Evolutionary conservation across 2,797 vertebrate species (phyloP).

Genomic region (Pristis pectinata): DNA sequence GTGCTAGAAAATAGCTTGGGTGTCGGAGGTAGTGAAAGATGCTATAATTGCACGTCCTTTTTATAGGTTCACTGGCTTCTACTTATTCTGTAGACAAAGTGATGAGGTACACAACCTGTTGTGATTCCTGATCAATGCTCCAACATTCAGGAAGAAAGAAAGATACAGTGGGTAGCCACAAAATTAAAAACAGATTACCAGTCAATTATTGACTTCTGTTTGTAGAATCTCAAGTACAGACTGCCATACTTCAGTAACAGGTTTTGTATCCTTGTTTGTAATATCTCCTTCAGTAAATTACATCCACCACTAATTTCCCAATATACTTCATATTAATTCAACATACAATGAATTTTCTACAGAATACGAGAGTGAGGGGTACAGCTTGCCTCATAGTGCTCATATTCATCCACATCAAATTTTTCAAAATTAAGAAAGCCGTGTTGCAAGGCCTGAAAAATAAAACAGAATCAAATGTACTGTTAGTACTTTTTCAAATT

Average conservation of each 20-base stretch:
- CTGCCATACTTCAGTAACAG: background rate
- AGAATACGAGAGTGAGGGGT: background rate
- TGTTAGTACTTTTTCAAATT: background rate
- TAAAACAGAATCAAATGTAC: background rate
- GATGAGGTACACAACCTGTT: background rate
- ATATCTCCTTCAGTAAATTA: background rate
- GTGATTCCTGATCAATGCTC: background rate
- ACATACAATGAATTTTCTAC: background rate
- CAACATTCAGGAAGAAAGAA: background rate
- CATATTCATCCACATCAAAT: slow-evolving; percentile 93
- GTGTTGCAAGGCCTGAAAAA: slow-evolving; percentile 80
- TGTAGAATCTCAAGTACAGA: background rate
- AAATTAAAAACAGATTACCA: background rate
- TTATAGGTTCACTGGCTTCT: background rate
- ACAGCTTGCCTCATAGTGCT: slow-evolving; percentile 87
- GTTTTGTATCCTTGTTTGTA: background rate
- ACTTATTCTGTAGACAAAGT: background rate
- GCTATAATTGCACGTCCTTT: no score
- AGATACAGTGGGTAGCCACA: background rate
- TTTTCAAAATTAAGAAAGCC: slow-evolving; percentile 92
- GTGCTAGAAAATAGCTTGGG: no score
- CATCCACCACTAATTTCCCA: background rate
- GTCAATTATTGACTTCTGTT: background rate
- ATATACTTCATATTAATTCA: background rate
- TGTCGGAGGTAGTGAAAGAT: no score